phyloP scores from a whole-genome alignment of 2,797 vertebrate species.

The Labroides dimidiatus region DNA sequence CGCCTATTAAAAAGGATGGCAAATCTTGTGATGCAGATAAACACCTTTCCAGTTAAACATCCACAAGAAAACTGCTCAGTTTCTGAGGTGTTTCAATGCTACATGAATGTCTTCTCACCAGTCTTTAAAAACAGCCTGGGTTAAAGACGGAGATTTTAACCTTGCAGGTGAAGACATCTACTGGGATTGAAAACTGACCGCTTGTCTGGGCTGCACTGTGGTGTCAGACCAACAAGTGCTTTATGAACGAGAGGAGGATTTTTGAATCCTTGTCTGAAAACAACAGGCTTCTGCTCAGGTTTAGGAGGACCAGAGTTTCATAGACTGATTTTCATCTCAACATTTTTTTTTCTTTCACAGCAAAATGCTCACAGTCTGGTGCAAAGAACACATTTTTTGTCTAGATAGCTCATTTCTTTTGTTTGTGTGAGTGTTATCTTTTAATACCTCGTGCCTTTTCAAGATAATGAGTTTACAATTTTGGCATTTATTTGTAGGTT shows the following conservation, averaged over 20 bases:
- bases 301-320: neutral
- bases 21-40: neutral
- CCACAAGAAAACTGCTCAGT: neutral
- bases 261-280: neutral
- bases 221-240: neutral
- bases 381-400: too few relatives aligned
- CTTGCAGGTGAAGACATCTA: neutral
- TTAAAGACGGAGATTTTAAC: neutral
- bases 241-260: neutral
- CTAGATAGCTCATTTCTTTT: too few relatives aligned
- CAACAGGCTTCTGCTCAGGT: neutral
- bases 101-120: neutral
- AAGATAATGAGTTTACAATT: too few relatives aligned
- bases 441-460: too few relatives aligned
- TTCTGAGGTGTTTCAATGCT: neutral
- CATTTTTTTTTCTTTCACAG: neutral
- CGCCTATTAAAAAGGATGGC: neutral
- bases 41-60: neutral
- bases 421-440: too few relatives aligned
- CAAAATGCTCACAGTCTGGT: too few relatives aligned
- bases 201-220: neutral
- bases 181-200: neutral
- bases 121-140: neutral
- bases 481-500: too few relatives aligned
- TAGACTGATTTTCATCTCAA: neutral